These are phyloP conservation scores for Dryas iulia DNA, from an alignment of 1,140 invertebrate species.

Conservation along the genomic window DNA sequence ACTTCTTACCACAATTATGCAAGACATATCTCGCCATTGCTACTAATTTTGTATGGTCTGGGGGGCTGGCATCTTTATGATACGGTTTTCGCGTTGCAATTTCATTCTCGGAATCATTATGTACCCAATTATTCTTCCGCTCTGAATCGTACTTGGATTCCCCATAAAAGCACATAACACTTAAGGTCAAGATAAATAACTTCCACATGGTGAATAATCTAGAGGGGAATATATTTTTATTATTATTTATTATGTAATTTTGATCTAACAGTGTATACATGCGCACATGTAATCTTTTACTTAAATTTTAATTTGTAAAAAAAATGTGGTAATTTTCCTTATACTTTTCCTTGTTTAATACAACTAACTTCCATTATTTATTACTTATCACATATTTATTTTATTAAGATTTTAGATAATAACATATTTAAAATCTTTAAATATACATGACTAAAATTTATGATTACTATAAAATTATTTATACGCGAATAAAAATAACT, in stretches of 20 bases:
- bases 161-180: conserved; percentile 42
- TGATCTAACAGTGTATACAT: too few species aligned
- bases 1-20: conserved; percentile 60
- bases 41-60: conserved; percentile 67
- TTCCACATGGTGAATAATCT: conserved; percentile 45
- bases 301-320: too few species aligned
- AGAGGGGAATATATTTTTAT: not conserved
- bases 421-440: too few species aligned
- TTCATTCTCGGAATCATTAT: conserved; percentile 33
- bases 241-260: not conserved
- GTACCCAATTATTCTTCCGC: conserved; percentile 10
- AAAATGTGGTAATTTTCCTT: not conserved
- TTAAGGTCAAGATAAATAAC: conserved; percentile 36
- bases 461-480: too few species aligned
- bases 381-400: too few species aligned
- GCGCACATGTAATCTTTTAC: too few species aligned
- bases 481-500: too few species aligned
- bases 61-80: conserved; percentile 43
- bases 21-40: conserved; percentile 72
- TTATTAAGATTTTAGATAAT: too few species aligned
- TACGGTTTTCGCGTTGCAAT: conserved; percentile 33
- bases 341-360: not conserved
- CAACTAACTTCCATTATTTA: too few species aligned
- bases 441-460: too few species aligned
- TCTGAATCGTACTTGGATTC: conserved; percentile 37